Conservation (phyloP, 2,888 invertebrate species). For the Dolichomitus sp. region DNA sequence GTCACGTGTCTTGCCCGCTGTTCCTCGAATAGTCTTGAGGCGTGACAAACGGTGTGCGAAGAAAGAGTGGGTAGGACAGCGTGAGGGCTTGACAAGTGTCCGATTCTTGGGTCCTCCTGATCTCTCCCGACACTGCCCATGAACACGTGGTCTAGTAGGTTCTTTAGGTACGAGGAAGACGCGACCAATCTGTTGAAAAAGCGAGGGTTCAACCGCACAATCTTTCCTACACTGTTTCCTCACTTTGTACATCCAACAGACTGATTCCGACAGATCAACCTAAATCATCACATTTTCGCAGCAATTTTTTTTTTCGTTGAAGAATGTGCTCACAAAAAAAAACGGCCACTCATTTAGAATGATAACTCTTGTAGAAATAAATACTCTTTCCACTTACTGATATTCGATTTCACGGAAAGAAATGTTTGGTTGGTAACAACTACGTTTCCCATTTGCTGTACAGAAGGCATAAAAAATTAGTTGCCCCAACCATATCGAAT, state of each 20-base stretch:
- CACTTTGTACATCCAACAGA: constrained; percentile 28
- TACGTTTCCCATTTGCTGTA: too few species aligned
- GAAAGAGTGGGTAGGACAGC: constrained; percentile 45
- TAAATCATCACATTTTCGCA: constrained; percentile 9
- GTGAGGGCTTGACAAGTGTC: constrained; percentile 64
- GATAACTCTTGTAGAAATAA: neutral
- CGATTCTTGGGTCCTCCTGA: constrained; percentile 47
- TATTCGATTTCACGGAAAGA: neutral
- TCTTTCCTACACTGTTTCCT: constrained; percentile 36
- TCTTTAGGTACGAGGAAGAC: constrained; percentile 11
- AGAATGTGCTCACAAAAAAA: neutral
- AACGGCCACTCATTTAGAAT: neutral
- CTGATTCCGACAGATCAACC: constrained; percentile 3
- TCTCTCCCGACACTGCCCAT: constrained; percentile 52
- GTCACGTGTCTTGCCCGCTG: constrained; percentile 28
- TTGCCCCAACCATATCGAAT: too few species aligned
- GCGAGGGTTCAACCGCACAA: constrained; percentile 51
- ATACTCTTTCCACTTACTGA: neutral
- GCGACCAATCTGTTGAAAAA: constrained; percentile 59
- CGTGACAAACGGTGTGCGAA: constrained; percentile 66
- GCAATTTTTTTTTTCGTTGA: neutral
- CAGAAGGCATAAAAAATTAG: too few species aligned
- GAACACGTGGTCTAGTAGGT: constrained; percentile 46
- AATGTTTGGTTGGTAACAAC: too few species aligned
- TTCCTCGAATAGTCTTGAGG: constrained; percentile 52